Evolutionary conservation across 2,113 vertebrate species (phyloP), one percentile per base, ranked within the genome.

Genomic region (Eptesicus fuscus): DNA sequence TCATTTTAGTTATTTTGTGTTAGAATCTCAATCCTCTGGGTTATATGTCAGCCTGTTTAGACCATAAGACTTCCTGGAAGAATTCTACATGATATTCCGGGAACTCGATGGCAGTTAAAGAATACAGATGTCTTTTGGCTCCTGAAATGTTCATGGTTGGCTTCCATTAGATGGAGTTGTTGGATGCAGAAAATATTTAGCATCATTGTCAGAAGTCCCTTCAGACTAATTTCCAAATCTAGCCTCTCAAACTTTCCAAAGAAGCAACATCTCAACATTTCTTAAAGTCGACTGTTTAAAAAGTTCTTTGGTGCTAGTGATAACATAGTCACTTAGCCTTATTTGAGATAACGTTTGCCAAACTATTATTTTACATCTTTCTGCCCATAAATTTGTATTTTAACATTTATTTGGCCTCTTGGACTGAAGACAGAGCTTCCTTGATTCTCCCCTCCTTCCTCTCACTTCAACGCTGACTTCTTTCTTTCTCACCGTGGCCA

Each of bases 21-120:
- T 89, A 95, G 88, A 67, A 67, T 85, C 61, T 84, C 73, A 88
- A 59, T 78, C 59, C 20, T 53, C 28, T 88, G 40, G 73, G n/a
- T 90, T 97, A 30, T 44, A 61, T 80, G 78, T 85, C 71, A 95
- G n/a, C 51, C 83, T 73, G 44, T 49, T 83, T 92, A 93, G 69
- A 74, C 67, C 94, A n/a, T 77, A 85, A 49, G 44, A 89, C 79
- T 87, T 96, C 94, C 65, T 97, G 87, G 90, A 95, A 92, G 47
- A 93, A 18, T 94, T 83, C 70, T 95, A 79, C 79, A 32, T 79
- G 74, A 67, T 78, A 65, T 95, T 96, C 70, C 4, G 30, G 83
- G 87, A 97, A 95, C 32, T 89, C 13, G 40, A 0, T 87, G 92
- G 83, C 83, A 87, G 76, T 87, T 94, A 93, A 90, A 88, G 30